Evolutionary conservation across 2,797 vertebrate species (phyloP), one percentile per base, ranked within the genome.

Genomic region (Hippopotamyrus pictus): DNA sequence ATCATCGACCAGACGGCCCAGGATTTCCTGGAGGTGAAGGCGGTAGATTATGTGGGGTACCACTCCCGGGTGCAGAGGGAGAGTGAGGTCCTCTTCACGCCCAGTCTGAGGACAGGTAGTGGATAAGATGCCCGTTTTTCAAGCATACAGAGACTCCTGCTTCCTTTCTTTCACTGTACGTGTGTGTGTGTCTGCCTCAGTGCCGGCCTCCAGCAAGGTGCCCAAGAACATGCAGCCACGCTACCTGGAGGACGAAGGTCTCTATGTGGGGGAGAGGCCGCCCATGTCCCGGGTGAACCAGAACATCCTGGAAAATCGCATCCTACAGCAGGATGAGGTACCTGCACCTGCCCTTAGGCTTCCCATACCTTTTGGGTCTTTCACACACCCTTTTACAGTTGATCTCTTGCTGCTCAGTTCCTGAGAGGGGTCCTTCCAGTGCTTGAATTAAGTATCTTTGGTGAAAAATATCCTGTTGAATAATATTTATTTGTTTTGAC

Each of bases 231-330:
- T 93, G 94, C 97, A 96, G 91, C 98, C 98, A 17, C 95, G 98
- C 5, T 99, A 95, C 90, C 94, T 97, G 91, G 99, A 99, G 90
- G 98, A 99, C 3, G 99, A 99, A 93, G 99, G 99, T 82, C 95
- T 99, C n/a, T 99, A 99, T 53, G 96, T 95, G 0, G 99, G 98
- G 19, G 94, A 97, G 90, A 96, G 97, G 44, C 98, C 97, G 0
- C 91, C 92, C 7, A 94, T 99, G 1, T 95, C 97, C 0, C 90
- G 91, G 50, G 91, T 93, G 73, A 97, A 97, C 92, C 95, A 97
- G 95, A 99, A 98, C 94, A 97, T 98, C 91, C 86, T 98, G 92
- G 99, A 99, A 93, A 98, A 99, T 93, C 96, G 99, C 65, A 91
- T 99, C 90, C 94, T 99, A 89, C 96, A 92, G 90, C 97, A 97